A percentile compares a stretch with the other conserved stretches of the same genome.
phyloP scores from a whole-genome alignment of 2,797 vertebrate species.

The Simalia tracyae region DNA sequence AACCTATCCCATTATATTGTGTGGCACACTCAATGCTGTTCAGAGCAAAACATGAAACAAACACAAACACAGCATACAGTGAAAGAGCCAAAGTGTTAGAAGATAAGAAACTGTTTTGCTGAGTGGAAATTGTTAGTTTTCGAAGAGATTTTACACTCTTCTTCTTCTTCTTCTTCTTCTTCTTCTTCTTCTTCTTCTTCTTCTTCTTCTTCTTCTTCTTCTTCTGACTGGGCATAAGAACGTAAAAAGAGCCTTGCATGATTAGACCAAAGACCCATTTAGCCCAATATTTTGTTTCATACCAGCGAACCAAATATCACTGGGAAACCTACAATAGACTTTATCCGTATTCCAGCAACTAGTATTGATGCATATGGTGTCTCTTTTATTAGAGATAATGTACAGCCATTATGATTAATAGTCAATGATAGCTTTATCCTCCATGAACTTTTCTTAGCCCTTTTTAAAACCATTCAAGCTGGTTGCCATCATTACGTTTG shows the following conservation, averaged over 20 bases:
- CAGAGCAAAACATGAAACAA: background rate
- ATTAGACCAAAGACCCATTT: background rate
- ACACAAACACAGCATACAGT: background rate
- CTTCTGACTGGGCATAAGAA: background rate
- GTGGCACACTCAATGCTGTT: background rate
- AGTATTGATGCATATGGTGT: background rate
- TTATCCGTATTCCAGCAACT: background rate
- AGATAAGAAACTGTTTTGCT: background rate
- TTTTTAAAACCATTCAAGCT: background rate
- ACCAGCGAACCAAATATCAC: background rate
- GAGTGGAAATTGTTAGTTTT: too few relatives aligned
- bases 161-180: background rate
- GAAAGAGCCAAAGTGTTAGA: background rate
- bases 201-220: background rate
- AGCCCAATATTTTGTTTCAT: background rate
- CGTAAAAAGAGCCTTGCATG: background rate
- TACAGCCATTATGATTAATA: background rate
- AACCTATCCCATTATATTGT: background rate
- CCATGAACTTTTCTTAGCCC: background rate
- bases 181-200: background rate
- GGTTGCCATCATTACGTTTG: background rate
- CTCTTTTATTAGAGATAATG: background rate
- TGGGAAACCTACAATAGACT: background rate
- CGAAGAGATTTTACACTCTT: background rate
- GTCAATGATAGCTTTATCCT: background rate